Conservation (phyloP, 2,797 vertebrate genomes). For the Sebastes hopkinsi region DNA sequence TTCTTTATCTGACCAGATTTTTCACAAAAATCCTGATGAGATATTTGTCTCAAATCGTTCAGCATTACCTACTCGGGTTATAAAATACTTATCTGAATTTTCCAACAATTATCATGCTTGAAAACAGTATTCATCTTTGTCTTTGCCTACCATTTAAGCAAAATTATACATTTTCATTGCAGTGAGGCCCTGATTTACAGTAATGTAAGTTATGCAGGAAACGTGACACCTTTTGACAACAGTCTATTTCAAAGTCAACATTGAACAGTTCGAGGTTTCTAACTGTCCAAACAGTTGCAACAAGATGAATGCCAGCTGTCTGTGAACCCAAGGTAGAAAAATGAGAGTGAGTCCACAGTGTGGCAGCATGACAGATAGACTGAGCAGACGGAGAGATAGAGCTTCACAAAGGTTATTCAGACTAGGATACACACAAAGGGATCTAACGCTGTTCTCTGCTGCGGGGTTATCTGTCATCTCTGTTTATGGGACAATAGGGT, state of each 20-base stretch:
- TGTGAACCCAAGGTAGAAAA: constrained; percentile 51
- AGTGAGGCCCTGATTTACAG: neutral
- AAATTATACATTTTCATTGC: neutral
- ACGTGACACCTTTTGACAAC: neutral
- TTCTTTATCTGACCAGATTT: neutral
- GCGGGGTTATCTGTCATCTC: constrained; percentile 70
- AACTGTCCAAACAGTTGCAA: constrained; percentile 50
- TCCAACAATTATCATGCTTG: neutral
- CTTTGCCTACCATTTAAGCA: neutral
- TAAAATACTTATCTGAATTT: neutral
- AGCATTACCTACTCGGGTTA: neutral
- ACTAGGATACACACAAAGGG: constrained; percentile 54
- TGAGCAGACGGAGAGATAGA: constrained; percentile 48
- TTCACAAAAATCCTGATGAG: neutral
- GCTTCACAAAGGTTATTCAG: constrained; percentile 70
- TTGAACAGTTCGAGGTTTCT: constrained; percentile 7
- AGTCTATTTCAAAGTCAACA: constrained; percentile 32
- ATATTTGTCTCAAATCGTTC: neutral
- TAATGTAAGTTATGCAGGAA: neutral
- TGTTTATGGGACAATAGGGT: constrained; percentile 66
- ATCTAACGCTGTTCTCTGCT: constrained; percentile 50
- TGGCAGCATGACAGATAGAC: constrained; percentile 70
- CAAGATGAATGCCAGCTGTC: constrained; percentile 73
- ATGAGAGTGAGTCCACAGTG: constrained; percentile 30
- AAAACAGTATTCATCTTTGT: neutral